Percentiles rank a stretch among this genome's conserved stretches.
Evolutionary conservation across 2,797 vertebrate genomes (phyloP).

Genomic region (Mus caroli): DNA sequence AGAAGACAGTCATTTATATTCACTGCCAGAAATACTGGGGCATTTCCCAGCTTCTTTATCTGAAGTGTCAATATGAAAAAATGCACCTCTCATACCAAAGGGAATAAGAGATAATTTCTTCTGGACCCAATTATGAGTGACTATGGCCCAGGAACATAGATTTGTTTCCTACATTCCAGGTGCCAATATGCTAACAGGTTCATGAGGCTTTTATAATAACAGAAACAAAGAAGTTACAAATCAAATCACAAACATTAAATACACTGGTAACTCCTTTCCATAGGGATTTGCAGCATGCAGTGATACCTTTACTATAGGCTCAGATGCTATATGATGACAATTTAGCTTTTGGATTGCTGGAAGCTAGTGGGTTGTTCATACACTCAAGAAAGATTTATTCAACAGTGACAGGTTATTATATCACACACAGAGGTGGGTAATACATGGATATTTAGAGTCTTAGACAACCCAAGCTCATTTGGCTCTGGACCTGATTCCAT

Average conservation of each 20-base stretch:
- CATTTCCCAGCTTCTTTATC: background rate
- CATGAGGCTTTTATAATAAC: background rate
- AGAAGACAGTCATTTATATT: slow-evolving; percentile 1
- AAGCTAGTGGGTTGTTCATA: background rate
- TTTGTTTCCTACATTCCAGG: background rate
- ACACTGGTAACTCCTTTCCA: background rate
- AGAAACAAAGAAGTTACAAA: background rate
- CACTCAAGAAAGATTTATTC: background rate
- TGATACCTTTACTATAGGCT: background rate
- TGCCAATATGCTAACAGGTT: background rate
- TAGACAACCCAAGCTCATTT: background rate
- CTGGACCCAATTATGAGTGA: background rate
- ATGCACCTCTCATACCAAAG: background rate
- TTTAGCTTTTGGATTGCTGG: background rate
- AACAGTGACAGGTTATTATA: background rate
- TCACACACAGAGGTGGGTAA: background rate
- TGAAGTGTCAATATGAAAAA: slow-evolving; percentile 1
- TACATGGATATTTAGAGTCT: background rate
- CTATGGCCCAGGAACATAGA: background rate
- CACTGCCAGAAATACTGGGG: background rate
- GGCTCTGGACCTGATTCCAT: background rate
- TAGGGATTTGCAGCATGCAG: background rate
- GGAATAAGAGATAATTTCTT: background rate
- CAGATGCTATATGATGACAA: background rate
- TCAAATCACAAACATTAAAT: background rate